Evolutionary conservation across 2,888 invertebrate species (phyloP).

Genomic region (Ellobium chinense): DNA sequence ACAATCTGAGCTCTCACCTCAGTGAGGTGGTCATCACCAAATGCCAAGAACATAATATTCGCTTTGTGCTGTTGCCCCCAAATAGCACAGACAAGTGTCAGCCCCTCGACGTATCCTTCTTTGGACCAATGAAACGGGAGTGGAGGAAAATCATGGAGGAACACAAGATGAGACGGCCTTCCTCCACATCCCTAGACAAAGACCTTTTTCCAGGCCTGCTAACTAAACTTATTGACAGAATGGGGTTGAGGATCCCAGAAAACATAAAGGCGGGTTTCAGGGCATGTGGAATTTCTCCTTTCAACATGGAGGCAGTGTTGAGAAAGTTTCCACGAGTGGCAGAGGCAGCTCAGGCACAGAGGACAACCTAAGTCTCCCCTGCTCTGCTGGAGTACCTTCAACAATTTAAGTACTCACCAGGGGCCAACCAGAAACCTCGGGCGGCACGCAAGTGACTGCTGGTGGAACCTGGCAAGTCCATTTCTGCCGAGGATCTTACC

Average conservation of each 20-base stretch:
- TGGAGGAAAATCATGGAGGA: slow-evolving; percentile 2
- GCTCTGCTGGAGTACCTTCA: slow-evolving; percentile 13
- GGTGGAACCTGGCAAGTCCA: slow-evolving; percentile 1
- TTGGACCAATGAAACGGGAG: slow-evolving; percentile 32
- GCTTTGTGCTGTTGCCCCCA: slow-evolving; percentile 63
- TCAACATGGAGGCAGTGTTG: not conserved
- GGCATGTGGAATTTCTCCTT: slow-evolving; percentile 15
- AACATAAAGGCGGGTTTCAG: slow-evolving; percentile 16
- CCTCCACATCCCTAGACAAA: slow-evolving; percentile 3
- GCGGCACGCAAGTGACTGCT: not conserved
- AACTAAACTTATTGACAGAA: not conserved
- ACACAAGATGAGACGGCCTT: slow-evolving; percentile 14
- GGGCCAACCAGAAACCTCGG: not conserved
- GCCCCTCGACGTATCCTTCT: slow-evolving; percentile 54
- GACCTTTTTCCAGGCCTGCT: not conserved
- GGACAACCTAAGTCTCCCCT: not conserved
- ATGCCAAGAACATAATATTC: slow-evolving; percentile 74
- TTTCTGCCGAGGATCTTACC: slow-evolving; percentile 2
- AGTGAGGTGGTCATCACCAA: slow-evolving; percentile 55
- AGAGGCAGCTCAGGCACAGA: not conserved
- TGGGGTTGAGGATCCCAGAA: not conserved
- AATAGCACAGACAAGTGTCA: slow-evolving; percentile 56
- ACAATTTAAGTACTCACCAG: slow-evolving; percentile 4
- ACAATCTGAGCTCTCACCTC: slow-evolving; percentile 61
- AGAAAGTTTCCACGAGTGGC: slow-evolving; percentile 20